Evolutionary conservation across 2,888 invertebrate species (phyloP), one percentile per base, ranked within the genome.

Genomic region (Ectemnius continuus): DNA sequence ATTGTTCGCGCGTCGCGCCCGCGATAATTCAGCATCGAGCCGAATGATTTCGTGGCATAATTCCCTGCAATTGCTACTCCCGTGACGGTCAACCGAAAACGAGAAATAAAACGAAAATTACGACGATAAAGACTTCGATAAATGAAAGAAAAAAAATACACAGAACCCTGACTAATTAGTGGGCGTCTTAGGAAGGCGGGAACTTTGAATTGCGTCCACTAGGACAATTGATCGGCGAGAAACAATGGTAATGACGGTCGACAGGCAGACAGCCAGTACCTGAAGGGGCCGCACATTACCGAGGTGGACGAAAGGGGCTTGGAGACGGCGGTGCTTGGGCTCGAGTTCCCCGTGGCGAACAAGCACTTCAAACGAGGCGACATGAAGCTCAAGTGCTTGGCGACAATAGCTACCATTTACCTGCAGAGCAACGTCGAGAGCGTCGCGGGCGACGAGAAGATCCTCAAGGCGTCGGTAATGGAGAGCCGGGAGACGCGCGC

Each of bases 391-490:
- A 97, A 97, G 93, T 97, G 97, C 92, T 93, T 96, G 88, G 97
- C 97, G 66, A 96, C 95, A 82, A 96, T 97, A 90, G 96, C 96
- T 52, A 95, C 95, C 16, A 94, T 97, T 16, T 97, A 97, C 91
- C 95, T 95, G 94, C 93, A 95, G 79, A 96, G 95, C 88, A 96
- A 97, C 91, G 97, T 97, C 89, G 96, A 96, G 89, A 96, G 96
- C 85, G 95, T 96, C 28, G 95, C 95, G 89, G 95, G 96, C 11
- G 95, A 95, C 83, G 87, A 87, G 70, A 94, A 94, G 62, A 75
- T 86, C 57, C 79, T 86, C 66, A 88, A 88, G 79, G 86, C 87
- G 48, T 87, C 88, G 61, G 86, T 84, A 61, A 87, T 88, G 87
- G 88, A 88, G 73, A 88, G 88, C 74, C 86, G 88, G 56, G 88